Base-by-base conservation (phyloP, 2,113 vertebrate species). In the Lampris megalopsis region DNA sequence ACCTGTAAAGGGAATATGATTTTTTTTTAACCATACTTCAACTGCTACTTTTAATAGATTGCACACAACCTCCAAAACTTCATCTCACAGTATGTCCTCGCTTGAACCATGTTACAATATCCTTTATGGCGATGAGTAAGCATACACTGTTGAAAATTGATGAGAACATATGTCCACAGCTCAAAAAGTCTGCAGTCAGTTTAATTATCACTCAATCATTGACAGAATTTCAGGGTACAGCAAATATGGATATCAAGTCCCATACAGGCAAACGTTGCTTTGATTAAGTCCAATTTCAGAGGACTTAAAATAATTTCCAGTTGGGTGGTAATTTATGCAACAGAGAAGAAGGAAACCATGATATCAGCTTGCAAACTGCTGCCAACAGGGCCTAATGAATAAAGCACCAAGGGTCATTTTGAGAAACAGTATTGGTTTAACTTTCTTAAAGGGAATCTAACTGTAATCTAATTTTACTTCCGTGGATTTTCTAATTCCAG, bases 211-310 rank as follows among this genome's bases (percentile, higher is more conserved):
- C 7, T 62, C 59, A 2, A 64, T 9, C 41, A 0, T 71, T 64
- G 45, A 45, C 43, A 45, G 43, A 2, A 1, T 45, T 45, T 45
- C 43, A 45, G 4, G 43, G 1, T 2, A 45, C 43, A n/a, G 2
- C 43, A 9, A 63, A 52, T 61, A 71, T 71, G 77, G 57, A 74
- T 43, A 74, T 80, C 4, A 48, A 1, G 45, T 1, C 3, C 60
- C 56, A 70, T 69, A 38, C 73, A 76, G 63, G 2, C 38, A 13
- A 11, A 9, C 8, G 1, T 10, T 53, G 50, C 56, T 63, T 71
- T 79, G 58, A 84, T 59, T 79, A 67, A 47, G 53, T 76, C 57
- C 73, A 66, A 63, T 71, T 77, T 75, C 77, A 78, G 11, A 68
- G 60, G 41, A 73, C 41, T 3, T 24, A 1, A 70, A 67, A 62